These are phyloP conservation scores for Helogale parvula DNA, from an alignment of 2,113 vertebrate species.

Conservation along the genomic window DNA sequence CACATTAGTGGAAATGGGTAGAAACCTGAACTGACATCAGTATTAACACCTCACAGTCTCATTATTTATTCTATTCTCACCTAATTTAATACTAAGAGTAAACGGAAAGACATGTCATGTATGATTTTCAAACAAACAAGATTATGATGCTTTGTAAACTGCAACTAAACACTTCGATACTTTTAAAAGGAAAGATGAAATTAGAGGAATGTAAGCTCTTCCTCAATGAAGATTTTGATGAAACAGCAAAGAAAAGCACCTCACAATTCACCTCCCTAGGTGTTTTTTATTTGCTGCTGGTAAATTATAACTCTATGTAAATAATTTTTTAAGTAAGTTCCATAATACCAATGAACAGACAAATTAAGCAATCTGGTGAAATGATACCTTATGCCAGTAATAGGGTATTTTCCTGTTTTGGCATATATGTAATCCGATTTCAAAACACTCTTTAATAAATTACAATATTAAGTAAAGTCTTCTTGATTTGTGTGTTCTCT, in stretches of 20 bases:
- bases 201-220: slow-evolving; percentile 55
- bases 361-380: not conserved
- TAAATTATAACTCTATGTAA: not conserved
- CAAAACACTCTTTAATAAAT: not conserved
- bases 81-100: slow-evolving; percentile 60
- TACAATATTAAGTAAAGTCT: not conserved
- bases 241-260: not conserved
- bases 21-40: slow-evolving; percentile 49
- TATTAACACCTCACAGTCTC: slow-evolving; percentile 60
- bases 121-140: slow-evolving; percentile 47
- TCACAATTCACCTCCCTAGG: not conserved
- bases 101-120: slow-evolving; percentile 19
- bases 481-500: not conserved
- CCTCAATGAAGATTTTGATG: slow-evolving; percentile 42
- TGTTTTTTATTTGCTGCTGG: not conserved
- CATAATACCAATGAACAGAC: not conserved
- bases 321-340: not conserved
- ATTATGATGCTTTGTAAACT: slow-evolving; percentile 25
- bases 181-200: slow-evolving; percentile 39
- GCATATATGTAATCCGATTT: not conserved
- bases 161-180: not conserved
- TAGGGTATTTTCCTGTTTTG: not conserved
- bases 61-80: slow-evolving; percentile 49
- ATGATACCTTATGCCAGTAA: not conserved
- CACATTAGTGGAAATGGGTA: not conserved